A percentile compares a stretch with the other conserved stretches of the same genome.
Conservation (phyloP, 2,888 invertebrate genomes). For the Coleophora flavipennella region DNA sequence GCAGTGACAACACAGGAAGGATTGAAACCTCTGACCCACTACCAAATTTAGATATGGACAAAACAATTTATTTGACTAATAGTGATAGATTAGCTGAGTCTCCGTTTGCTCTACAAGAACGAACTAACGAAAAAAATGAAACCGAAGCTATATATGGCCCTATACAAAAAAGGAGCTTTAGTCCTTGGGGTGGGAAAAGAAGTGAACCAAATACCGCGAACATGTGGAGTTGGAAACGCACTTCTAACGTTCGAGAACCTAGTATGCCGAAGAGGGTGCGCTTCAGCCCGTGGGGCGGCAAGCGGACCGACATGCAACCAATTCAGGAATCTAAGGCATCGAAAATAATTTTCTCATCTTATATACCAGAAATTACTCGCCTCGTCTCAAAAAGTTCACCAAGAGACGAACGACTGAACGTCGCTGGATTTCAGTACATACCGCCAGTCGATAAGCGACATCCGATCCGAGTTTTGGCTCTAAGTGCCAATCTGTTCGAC, state of each 20-base stretch:
- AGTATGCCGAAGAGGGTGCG: constrained; percentile 63
- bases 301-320: constrained; percentile 53
- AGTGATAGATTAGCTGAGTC: constrained; percentile 21
- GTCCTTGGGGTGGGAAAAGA: constrained; percentile 63
- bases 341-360: constrained; percentile 46
- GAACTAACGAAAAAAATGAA: constrained; percentile 26
- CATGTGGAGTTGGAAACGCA: constrained; percentile 59
- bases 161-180: constrained; percentile 49
- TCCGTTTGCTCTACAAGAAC: constrained; percentile 23
- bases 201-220: constrained; percentile 29
- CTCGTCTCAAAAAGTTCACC: constrained; percentile 46
- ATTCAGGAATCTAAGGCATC: constrained; percentile 46
- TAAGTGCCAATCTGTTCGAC: constrained; percentile 38
- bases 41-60: constrained; percentile 33
- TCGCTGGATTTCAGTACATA: constrained; percentile 44
- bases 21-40: background rate
- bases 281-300: constrained; percentile 65
- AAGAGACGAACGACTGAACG: constrained; percentile 25
- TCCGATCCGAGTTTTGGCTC: constrained; percentile 45
- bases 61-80: constrained; percentile 29
- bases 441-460: constrained; percentile 44
- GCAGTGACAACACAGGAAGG: too few relatives aligned
- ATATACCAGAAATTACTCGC: constrained; percentile 48
- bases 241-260: constrained; percentile 41
- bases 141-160: constrained; percentile 23